Evolutionary conservation across 2,113 vertebrate species (phyloP).

Genomic region (Calyptomena viridis): DNA sequence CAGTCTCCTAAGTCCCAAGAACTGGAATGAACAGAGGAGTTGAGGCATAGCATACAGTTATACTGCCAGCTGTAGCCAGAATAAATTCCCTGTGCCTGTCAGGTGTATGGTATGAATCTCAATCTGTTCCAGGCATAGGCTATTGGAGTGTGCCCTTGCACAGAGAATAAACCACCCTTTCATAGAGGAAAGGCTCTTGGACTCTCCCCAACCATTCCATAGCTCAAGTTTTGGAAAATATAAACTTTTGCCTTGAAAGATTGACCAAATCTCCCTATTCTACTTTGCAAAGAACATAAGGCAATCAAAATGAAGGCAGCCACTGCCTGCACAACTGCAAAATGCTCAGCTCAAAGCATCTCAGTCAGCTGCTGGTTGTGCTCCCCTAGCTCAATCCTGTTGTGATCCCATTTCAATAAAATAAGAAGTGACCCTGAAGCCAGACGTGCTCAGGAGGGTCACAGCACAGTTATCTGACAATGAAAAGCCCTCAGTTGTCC

Average conservation of each 20-base stretch:
- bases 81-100: background rate
- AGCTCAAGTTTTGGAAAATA: background rate
- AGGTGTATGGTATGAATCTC: background rate
- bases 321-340: background rate
- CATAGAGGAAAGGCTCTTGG: background rate
- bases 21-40: background rate
- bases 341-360: background rate
- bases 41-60: background rate
- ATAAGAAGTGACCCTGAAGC: background rate
- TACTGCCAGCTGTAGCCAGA: background rate
- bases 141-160: background rate
- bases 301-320: background rate
- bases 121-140: background rate
- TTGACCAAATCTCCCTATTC: background rate
- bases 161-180: background rate
- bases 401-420: background rate
- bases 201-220: background rate
- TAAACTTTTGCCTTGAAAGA: background rate
- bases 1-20: background rate
- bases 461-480: background rate
- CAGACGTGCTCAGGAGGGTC: background rate
- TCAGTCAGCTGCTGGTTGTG: background rate
- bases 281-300: background rate
- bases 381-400: background rate
- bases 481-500: background rate